Evolutionary conservation across 64 coral and sea anemone species (phyloP).

Genomic region (Montipora capricornis): DNA sequence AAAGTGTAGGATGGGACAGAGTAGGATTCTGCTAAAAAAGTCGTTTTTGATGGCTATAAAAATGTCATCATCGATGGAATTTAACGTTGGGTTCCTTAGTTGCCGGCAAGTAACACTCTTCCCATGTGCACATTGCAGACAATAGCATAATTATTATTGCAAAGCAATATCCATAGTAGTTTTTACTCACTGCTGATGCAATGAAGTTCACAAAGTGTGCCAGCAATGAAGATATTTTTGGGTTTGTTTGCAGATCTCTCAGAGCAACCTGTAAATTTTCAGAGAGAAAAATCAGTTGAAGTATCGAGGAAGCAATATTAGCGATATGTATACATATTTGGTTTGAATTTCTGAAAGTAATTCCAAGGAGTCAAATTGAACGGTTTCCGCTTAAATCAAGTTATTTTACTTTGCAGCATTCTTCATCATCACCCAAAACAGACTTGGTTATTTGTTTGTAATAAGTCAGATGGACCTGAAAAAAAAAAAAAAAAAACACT

Average conservation of each 20-base stretch:
- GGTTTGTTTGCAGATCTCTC: slow-evolving; percentile 80
- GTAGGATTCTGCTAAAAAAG: no score
- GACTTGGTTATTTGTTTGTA: slow-evolving; percentile 86
- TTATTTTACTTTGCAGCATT: slow-evolving; percentile 65
- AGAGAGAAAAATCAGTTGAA: background rate
- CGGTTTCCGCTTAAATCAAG: background rate
- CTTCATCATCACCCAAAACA: slow-evolving; percentile 81
- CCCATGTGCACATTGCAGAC: no score
- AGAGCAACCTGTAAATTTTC: slow-evolving; percentile 64
- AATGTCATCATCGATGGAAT: no score
- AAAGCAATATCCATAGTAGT: background rate
- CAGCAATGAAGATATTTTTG: slow-evolving; percentile 82
- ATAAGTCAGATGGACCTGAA: slow-evolving; percentile 72
- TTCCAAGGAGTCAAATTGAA: no score
- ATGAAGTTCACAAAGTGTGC: slow-evolving; percentile 92
- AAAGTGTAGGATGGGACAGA: no score
- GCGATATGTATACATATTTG: no score
- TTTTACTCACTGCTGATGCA: slow-evolving; percentile 80
- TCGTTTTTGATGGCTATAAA: no score
- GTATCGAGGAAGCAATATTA: background rate
- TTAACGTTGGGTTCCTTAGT: no score
- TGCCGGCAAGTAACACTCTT: no score
- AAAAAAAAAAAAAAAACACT: background rate
- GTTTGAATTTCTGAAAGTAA: no score
- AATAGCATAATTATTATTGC: background rate